Base-by-base conservation (phyloP, 1,140 invertebrate genomes). In the Heliconius eleuchia region DNA sequence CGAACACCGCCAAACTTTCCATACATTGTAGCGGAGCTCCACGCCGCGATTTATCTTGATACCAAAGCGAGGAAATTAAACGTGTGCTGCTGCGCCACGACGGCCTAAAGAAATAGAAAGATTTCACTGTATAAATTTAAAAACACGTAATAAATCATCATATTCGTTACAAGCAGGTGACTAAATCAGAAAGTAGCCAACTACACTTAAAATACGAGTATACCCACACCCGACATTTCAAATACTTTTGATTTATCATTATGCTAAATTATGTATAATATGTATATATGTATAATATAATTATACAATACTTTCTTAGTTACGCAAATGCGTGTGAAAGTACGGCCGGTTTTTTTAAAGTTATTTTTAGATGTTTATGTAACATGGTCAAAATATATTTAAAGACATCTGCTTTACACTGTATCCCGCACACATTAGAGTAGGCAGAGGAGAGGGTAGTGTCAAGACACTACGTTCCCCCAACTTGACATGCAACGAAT, bases 271-370 rank as follows among this genome's bases (percentile, higher is more conserved):
- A 66, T 66, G 60, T 66, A 66, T 66, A 66, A 66, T 66, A 30
- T 66, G 27, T 66, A 66, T 66, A 30, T 16, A 30, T 30, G 30
- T 30, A 66, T 30, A 66, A 66, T 30, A 66, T 30, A 66, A 66
- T 66, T 66, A 66, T 30, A 66, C 27, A 66, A 66, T 66, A 66
- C 18, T 66, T 66, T 66, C 23, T 66, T 30, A 66, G 60, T 66
- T 66, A 66, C 27, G 60, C n/a, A 66, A 66, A 66, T 66, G 60
- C 60, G 60, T 66, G 60, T 66, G 27, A 66, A 66, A 66, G 60
- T 66, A 11, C 3, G 11, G 23, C n/a, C 13, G 60, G 60, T 30
- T 66, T 30, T 57, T 16, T 66, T 57, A 5, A 66, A 30, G 27
- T 6, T 66, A 66, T 66, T 66, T 66, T 66, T 66, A 66, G 23